Conservation (phyloP, 1,140 invertebrate species). For the Hylyphantes graminicola region DNA sequence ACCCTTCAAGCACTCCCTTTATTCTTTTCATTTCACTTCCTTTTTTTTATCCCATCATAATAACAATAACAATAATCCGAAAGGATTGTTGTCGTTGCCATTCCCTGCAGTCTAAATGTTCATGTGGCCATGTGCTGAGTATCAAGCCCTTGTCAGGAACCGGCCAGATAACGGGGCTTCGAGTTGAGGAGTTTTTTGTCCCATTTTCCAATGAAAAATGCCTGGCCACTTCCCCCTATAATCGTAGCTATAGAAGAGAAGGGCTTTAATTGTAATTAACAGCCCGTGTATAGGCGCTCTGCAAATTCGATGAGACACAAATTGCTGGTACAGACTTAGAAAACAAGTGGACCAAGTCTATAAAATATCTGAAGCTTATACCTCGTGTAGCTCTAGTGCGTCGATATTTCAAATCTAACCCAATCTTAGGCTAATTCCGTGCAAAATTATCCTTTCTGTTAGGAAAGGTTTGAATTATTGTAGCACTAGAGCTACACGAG, state of each 20-base stretch:
- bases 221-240: constrained; percentile 38
- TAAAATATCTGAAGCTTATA: too few species aligned
- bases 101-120: background rate
- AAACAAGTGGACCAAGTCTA: too few species aligned
- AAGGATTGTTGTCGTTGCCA: constrained; percentile 21
- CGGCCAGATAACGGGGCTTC: constrained; percentile 26
- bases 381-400: too few species aligned
- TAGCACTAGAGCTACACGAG: too few species aligned
- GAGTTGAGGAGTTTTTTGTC: background rate
- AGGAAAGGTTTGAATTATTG: too few species aligned
- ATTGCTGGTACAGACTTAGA: background rate
- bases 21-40: too few species aligned
- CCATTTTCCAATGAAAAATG: constrained; percentile 40
- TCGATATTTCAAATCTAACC: too few species aligned
- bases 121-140: background rate
- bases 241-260: constrained; percentile 26
- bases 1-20: too few species aligned
- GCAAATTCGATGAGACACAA: constrained; percentile 40
- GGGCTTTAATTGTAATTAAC: constrained; percentile 59
- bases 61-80: constrained; percentile 14
- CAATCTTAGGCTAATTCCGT: too few species aligned
- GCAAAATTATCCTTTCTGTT: too few species aligned
- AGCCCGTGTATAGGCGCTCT: constrained; percentile 12
- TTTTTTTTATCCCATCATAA: too few species aligned
- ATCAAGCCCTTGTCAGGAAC: background rate